Evolutionary conservation across 2,888 invertebrate genomes (phyloP), one percentile per base, ranked within the genome.

Genomic region (Drosophila kokeensis): DNA sequence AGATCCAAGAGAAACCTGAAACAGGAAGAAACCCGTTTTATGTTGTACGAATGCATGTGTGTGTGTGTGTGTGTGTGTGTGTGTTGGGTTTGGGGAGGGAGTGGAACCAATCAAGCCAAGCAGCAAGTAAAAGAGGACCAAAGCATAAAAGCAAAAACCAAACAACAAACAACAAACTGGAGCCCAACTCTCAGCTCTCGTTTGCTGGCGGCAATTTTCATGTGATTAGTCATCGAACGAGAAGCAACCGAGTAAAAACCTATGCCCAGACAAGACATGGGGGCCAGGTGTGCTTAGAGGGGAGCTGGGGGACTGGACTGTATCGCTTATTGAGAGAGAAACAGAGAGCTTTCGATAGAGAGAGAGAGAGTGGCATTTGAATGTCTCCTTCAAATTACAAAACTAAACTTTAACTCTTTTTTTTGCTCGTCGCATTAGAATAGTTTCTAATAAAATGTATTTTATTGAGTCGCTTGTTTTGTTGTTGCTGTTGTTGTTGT

Each of bases 191-290:
- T 59, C 48, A 42, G n/a, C 36, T 53, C 67, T 65, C 62, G 55
- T 53, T 72, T 57, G 58, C 74, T 81, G 79, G 76, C 68, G 84
- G 84, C 89, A 89, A 90, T 87, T 81, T 89, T 81, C 75, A 70
- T 79, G 82, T 82, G 87, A 89, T 87, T 87, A 87, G 90, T 87
- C 87, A 90, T 76, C 87, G 61, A 69, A 59, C 71, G 66, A 58
- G 66, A 60, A 59, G 58, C 49, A 75, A 58, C 61, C 53, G 60
- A 55, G 64, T 62, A 57, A 54, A 70, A 62, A 54, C 52, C 67
- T 34, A 66, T 48, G 30, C 38, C 61, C 53, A 65, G 62, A 69
- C 58, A 32, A 69, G 40, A 34, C 36, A 13, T 15, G n/a, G 18
- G 8, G 27, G 27, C 36, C 48, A 68, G 52, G 18, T 53, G 40